Base-by-base conservation (phyloP, 2,113 vertebrate genomes). In the Chelonoidis abingdonii region DNA sequence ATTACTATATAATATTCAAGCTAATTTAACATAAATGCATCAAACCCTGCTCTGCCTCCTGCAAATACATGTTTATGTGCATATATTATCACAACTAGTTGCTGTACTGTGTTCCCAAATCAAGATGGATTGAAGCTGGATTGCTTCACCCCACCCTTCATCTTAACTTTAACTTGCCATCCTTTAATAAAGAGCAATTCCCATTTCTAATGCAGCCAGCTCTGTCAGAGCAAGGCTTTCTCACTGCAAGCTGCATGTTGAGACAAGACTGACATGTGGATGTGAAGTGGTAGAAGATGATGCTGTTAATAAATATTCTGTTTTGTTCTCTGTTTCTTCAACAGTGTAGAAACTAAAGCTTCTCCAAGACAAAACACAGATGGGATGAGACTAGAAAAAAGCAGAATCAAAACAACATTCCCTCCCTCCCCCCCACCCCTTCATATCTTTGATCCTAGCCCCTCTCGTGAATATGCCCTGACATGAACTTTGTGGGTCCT, bases 151-250 rank as follows among this genome's bases (percentile, higher is more conserved):
- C 83, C 13, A 4, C 12, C 57, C 44, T 93, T 89, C 52, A 81
- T 87, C 56, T 86, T 84, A 50, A 56, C 83, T 86, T 89, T 83
- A 69, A 85, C 86, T 86, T 83, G 72, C 53, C 47, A 89, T 89
- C 53, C 88, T 90, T 93, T 82, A 91, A 88, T 83, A 69, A 89
- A 93, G 44, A 95, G 31, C 38, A 89, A 25, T 86, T 91, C 31
- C 91, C 57, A 75, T 47, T 84, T 44, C 62, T 69, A 17, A 56
- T n/a, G 25, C 19, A 88, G 44, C 69, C 80, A 79, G 87, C 80
- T 87, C 38, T 80, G 31, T 80, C 80, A 83, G 90, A 92, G 62
- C 76, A 6, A 69, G 41, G 7, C 6, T 17, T 88, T 82, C 92
- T 75, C 47, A 44, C 13, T 56, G 19, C 86, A 92, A 2, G 19